These are phyloP conservation scores for Therioaphis trifolii DNA, from an alignment of 2,888 invertebrate genomes.

Conservation along the genomic window DNA sequence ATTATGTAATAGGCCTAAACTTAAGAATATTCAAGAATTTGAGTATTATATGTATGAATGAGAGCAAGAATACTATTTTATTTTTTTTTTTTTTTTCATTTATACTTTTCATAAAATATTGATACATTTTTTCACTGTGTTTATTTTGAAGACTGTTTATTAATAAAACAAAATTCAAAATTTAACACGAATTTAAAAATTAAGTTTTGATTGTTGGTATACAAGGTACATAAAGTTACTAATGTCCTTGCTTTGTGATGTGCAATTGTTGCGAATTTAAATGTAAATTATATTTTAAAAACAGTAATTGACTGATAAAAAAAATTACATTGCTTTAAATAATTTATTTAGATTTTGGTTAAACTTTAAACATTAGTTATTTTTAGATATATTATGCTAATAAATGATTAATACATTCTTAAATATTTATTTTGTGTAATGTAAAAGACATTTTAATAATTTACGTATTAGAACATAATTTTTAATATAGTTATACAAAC, in stretches of 20 bases:
- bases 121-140: slow-evolving; percentile 24
- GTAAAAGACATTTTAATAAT: slow-evolving; percentile 41
- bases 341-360: slow-evolving; percentile 36
- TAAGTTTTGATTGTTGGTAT: slow-evolving; percentile 37
- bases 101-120: slow-evolving; percentile 52
- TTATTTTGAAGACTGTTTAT: slow-evolving; percentile 53
- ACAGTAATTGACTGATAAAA: slow-evolving; percentile 39
- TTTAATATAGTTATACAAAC: background rate
- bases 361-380: slow-evolving; percentile 8
- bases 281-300: slow-evolving; percentile 39
- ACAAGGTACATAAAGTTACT: slow-evolving; percentile 53
- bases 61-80: slow-evolving; percentile 31
- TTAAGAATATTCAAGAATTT: slow-evolving; percentile 31
- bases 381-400: slow-evolving; percentile 9
- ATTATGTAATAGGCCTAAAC: slow-evolving; percentile 15
- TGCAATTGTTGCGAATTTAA: slow-evolving; percentile 49
- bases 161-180: slow-evolving; percentile 51
- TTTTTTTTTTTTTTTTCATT: slow-evolving; percentile 45
- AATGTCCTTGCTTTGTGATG: slow-evolving; percentile 47
- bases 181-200: slow-evolving; percentile 26
- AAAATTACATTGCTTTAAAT: slow-evolving; percentile 7
- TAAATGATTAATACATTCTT: background rate
- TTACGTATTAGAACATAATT: slow-evolving; percentile 13
- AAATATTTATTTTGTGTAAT: slow-evolving; percentile 38
- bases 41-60: slow-evolving; percentile 12